A percentile compares a stretch with the other conserved stretches of the same genome.
These are phyloP conservation scores for Acrobasis consociella DNA, from an alignment of 2,888 invertebrate genomes.

Conservation along the genomic window DNA sequence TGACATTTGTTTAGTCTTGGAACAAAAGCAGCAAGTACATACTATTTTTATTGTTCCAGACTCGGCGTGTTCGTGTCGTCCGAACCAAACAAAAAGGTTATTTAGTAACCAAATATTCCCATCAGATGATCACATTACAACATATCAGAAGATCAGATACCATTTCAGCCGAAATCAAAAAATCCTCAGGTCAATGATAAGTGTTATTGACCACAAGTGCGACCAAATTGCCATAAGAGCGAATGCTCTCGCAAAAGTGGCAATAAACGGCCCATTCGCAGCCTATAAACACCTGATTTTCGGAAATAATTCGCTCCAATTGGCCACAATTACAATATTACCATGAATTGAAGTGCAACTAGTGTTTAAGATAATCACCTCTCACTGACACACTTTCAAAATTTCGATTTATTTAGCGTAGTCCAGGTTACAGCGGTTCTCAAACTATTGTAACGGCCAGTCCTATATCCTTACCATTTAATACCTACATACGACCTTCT, in stretches of 20 bases:
- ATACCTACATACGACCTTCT: no score
- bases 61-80: no score
- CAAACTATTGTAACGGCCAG: not conserved
- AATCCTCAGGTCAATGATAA: constrained; percentile 10
- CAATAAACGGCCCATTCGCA: constrained; percentile 17
- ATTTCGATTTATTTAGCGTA: constrained; percentile 23
- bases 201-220: constrained; percentile 7
- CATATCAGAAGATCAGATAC: not conserved
- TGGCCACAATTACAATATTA: constrained; percentile 21
- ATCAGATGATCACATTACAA: not conserved
- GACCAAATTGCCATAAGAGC: constrained; percentile 8
- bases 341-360: constrained; percentile 17
- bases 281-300: constrained; percentile 24
- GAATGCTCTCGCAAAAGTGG: not conserved
- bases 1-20: no score
- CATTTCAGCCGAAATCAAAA: constrained; percentile 4
- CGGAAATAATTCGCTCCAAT: constrained; percentile 24
- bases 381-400: constrained; percentile 22
- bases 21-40: not conserved
- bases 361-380: constrained; percentile 24
- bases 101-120: not conserved
- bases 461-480: no score
- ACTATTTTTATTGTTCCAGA: not conserved
- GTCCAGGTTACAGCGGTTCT: not conserved
- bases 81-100: no score